These are phyloP conservation scores for Psettodes erumei DNA, from an alignment of 2,113 vertebrate genomes.

Conservation along the genomic window DNA sequence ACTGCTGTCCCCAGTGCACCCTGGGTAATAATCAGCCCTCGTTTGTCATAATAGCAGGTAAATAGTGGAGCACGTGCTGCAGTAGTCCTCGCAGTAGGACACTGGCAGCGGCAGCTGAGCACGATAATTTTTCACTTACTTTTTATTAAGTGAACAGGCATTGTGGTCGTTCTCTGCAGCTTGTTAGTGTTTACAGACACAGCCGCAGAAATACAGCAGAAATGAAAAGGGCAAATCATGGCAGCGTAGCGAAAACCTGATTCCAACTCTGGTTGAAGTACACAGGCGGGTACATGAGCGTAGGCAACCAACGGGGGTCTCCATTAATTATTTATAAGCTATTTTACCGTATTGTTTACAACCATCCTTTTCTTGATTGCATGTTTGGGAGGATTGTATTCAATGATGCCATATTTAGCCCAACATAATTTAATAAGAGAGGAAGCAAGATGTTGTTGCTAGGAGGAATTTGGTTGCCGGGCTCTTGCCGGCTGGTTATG, in stretches of 20 bases:
- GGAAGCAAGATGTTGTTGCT: constrained; percentile 23
- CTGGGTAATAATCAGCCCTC: constrained; percentile 80
- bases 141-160: constrained; percentile 47
- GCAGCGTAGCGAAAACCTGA: constrained; percentile 25
- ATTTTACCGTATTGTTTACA: constrained; percentile 37
- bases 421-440: constrained; percentile 47
- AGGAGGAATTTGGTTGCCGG: constrained; percentile 5
- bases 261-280: constrained; percentile 31
- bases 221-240: constrained; percentile 57
- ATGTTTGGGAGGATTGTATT: neutral
- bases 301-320: constrained; percentile 40
- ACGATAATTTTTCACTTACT: constrained; percentile 55
- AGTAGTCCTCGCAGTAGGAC: constrained; percentile 57
- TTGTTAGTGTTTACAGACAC: constrained; percentile 51
- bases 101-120: constrained; percentile 37
- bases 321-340: constrained; percentile 47
- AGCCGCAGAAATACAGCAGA: constrained; percentile 14
- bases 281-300: constrained; percentile 3
- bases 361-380: constrained; percentile 25
- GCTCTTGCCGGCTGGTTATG: constrained; percentile 30
- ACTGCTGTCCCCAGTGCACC: constrained; percentile 75
- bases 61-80: constrained; percentile 60
- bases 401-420: constrained; percentile 32
- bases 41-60: constrained; percentile 81
- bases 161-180: constrained; percentile 7